Evolutionary conservation across 2,113 vertebrate species (phyloP).

Genomic region (Phylloscopus whistleri): DNA sequence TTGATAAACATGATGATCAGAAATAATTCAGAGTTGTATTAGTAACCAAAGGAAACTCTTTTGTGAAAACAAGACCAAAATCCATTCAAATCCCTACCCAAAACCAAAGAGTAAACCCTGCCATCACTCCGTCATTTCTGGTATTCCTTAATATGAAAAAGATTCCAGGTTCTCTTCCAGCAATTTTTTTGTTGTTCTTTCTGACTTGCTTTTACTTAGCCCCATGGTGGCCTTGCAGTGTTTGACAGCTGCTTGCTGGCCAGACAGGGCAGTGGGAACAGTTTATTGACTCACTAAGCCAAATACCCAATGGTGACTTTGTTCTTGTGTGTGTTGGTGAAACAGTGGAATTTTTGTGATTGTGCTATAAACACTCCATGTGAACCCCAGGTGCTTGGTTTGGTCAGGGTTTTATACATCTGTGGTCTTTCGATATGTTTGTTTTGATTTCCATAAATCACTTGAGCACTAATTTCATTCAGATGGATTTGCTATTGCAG

Average conservation of each 20-base stretch:
- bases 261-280: background rate
- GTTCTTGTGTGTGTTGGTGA: background rate
- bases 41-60: background rate
- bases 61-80: background rate
- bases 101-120: background rate
- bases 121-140: background rate
- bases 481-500: background rate
- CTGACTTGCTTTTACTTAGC: background rate
- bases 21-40: background rate
- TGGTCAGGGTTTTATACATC: background rate
- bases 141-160: background rate
- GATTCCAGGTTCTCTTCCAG: background rate
- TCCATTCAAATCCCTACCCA: background rate
- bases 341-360: background rate
- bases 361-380: background rate
- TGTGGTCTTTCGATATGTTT: background rate
- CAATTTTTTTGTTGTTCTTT: background rate
- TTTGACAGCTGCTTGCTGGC: background rate
- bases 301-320: background rate
- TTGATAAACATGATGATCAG: fast-evolving
- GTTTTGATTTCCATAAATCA: background rate
- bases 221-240: background rate
- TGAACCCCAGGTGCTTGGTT: background rate
- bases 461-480: background rate
- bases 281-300: background rate